Evolutionary conservation across 1,140 invertebrate genomes (phyloP).

Genomic region (Pseudomyrmex concolor): DNA sequence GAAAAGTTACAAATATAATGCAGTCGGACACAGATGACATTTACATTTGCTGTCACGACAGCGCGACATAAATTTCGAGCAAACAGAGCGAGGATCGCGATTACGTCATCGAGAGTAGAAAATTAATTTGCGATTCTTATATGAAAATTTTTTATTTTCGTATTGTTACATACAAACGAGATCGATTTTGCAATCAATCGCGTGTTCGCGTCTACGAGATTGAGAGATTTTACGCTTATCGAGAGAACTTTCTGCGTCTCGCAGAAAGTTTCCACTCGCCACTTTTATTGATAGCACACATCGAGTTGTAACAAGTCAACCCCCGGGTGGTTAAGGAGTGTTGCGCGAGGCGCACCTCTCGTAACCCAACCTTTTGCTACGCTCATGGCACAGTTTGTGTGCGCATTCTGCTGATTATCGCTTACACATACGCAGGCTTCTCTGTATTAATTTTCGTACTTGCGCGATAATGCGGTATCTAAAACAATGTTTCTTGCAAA

Average conservation of each 20-base stretch:
- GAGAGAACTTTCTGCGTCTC: background rate
- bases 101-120: too few relatives aligned
- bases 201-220: background rate
- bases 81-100: background rate
- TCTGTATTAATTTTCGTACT: background rate
- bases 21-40: background rate
- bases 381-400: background rate
- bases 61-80: background rate
- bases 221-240: background rate
- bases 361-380: slow-evolving; percentile 18
- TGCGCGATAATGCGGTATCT: slow-evolving; percentile 10
- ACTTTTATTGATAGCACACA: background rate
- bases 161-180: too few relatives aligned
- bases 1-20: background rate
- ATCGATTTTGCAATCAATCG: background rate
- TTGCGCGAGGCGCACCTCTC: background rate
- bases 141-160: too few relatives aligned
- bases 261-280: background rate
- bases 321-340: background rate
- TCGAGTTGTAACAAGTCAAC: background rate
- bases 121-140: too few relatives aligned
- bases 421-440: background rate
- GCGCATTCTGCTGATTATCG: background rate
- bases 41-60: background rate
- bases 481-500: slow-evolving; percentile 27